These are phyloP conservation scores for Automeris io DNA, from an alignment of 2,888 invertebrate species.

Conservation along the genomic window DNA sequence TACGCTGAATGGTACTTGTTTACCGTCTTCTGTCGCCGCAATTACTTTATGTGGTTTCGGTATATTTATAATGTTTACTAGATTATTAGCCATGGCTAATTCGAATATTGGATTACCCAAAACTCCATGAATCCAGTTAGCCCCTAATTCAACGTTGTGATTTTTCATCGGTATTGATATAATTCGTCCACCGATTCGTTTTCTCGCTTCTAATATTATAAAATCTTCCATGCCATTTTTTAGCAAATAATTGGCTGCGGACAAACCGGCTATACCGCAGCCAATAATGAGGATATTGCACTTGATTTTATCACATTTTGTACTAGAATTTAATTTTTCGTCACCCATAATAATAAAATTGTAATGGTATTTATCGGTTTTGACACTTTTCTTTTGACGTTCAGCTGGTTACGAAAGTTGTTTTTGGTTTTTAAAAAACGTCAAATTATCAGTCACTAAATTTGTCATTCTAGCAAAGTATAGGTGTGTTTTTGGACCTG, in stretches of 20 bases:
- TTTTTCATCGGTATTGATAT: constrained; percentile 82
- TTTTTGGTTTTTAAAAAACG: constrained; percentile 16
- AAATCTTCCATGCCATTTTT: constrained; percentile 89
- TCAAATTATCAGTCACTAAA: background rate
- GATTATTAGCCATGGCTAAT: constrained; percentile 87
- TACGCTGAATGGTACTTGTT: constrained; percentile 88
- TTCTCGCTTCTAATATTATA: constrained; percentile 87
- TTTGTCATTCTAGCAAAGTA: too few species aligned
- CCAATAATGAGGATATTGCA: constrained; percentile 89
- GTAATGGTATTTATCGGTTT: constrained; percentile 45
- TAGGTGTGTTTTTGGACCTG: too few species aligned
- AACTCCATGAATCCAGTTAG: constrained; percentile 96
- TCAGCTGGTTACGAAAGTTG: constrained; percentile 54
- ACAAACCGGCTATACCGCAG: constrained; percentile 90
- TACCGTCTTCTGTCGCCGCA: constrained; percentile 92
- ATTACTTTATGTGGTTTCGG: constrained; percentile 93
- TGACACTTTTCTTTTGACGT: constrained; percentile 54
- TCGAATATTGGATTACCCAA: constrained; percentile 93
- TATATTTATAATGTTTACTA: constrained; percentile 90
- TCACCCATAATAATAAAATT: constrained; percentile 69
- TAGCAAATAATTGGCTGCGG: constrained; percentile 88
- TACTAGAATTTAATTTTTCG: constrained; percentile 70
- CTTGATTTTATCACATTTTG: constrained; percentile 65
- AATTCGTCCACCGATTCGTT: constrained; percentile 89
- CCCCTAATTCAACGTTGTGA: constrained; percentile 88